A percentile compares a stretch with the other conserved stretches of the same genome.
phyloP scores from a whole-genome alignment of 2,888 invertebrate genomes.

The Tetragonisca angustula region DNA sequence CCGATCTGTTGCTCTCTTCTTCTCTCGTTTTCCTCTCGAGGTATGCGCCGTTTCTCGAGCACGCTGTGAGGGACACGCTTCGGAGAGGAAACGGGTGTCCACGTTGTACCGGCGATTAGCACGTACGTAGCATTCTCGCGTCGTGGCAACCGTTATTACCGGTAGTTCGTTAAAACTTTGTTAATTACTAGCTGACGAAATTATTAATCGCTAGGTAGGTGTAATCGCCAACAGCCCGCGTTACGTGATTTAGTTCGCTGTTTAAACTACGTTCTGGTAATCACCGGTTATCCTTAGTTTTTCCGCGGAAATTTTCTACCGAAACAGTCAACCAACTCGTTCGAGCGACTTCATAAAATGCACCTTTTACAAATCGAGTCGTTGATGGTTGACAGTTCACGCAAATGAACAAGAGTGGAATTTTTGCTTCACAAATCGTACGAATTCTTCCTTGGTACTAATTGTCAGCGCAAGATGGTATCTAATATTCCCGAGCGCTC shows the following conservation, averaged over 20 bases:
- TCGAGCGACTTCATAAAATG: not conserved
- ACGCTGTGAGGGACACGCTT: not conserved
- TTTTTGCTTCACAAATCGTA: too few relatives aligned
- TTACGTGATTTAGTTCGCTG: not conserved
- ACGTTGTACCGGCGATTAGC: not conserved
- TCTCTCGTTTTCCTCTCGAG: not conserved
- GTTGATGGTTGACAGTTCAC: not conserved
- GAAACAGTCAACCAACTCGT: not conserved
- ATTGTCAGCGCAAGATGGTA: too few relatives aligned
- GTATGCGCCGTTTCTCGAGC: not conserved
- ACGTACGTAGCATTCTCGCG: not conserved
- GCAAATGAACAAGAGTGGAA: not conserved
- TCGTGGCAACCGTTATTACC: constrained; percentile 12
- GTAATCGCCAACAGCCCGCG: constrained; percentile 7
- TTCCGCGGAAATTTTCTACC: not conserved
- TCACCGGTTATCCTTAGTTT: not conserved
- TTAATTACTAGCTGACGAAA: constrained; percentile 40
- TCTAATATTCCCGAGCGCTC: not conserved
- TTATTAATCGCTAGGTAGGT: constrained; percentile 28
- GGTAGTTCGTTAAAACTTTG: constrained; percentile 43
- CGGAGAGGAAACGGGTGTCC: not conserved
- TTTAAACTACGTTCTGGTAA: too few relatives aligned
- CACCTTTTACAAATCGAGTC: not conserved
- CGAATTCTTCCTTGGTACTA: not conserved
- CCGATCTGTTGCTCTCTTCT: not conserved